Conservation (phyloP, 2,113 vertebrate genomes). For the Paramormyrops kingsleyae region DNA sequence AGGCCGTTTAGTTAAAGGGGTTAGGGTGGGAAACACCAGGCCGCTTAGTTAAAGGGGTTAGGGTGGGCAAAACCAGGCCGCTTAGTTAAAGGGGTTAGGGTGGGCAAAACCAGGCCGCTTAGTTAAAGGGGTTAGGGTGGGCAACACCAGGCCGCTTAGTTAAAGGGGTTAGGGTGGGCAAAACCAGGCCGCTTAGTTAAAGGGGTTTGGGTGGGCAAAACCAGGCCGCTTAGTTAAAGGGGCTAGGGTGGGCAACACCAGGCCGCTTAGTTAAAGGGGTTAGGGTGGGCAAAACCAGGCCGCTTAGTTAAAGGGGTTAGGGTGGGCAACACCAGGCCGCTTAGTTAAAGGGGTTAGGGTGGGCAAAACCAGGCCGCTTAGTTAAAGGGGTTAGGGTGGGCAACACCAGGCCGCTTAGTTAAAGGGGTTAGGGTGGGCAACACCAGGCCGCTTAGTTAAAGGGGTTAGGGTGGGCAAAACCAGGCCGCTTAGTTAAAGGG, state of each 20-base stretch:
- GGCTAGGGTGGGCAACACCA: background rate
- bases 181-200: background rate
- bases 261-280: background rate
- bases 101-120: background rate
- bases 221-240: background rate
- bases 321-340: background rate
- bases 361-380: background rate
- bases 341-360: too few relatives aligned
- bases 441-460: background rate
- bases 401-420: background rate
- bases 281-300: background rate
- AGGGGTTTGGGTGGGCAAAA: background rate
- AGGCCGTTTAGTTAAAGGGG: background rate
- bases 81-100: too few relatives aligned
- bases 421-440: background rate
- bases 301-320: too few relatives aligned
- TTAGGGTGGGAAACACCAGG: background rate
- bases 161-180: background rate
- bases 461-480: background rate
- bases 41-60: too few relatives aligned
- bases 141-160: background rate
- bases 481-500: background rate
- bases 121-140: background rate
- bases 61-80: background rate
- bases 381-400: background rate